phyloP scores from a whole-genome alignment of 2,113 vertebrate species.

The Microtus richardsoni region DNA sequence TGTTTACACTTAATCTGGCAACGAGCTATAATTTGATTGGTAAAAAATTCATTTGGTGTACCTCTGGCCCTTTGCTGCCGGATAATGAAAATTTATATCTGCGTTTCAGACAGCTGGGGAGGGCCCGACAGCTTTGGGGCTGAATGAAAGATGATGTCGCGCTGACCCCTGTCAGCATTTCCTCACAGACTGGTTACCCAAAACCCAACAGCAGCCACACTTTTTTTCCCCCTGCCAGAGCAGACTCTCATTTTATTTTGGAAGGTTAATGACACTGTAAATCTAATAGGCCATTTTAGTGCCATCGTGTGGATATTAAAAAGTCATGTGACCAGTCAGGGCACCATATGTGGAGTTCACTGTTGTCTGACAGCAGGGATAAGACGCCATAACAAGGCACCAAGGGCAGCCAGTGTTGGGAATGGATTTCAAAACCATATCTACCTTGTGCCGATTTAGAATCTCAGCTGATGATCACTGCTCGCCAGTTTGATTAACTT shows the following conservation, averaged over 20 bases:
- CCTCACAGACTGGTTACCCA: slow-evolving; percentile 90
- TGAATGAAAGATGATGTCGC: slow-evolving; percentile 94
- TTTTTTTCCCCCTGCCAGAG: slow-evolving; percentile 75
- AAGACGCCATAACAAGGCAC: slow-evolving; percentile 75
- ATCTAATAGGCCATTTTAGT: slow-evolving; percentile 92
- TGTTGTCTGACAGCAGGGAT: slow-evolving; percentile 79
- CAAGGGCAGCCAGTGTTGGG: slow-evolving; percentile 81
- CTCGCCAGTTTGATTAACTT: slow-evolving; percentile 76
- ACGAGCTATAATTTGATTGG: slow-evolving; percentile 93
- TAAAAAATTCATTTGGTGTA: slow-evolving; percentile 93
- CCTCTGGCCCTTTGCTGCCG: slow-evolving; percentile 92
- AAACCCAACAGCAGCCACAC: slow-evolving; percentile 89
- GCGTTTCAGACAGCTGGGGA: slow-evolving; percentile 91
- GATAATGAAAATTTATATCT: slow-evolving; percentile 95
- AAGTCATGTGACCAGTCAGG: slow-evolving; percentile 86
- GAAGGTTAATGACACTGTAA: slow-evolving; percentile 91
- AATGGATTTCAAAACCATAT: slow-evolving; percentile 84
- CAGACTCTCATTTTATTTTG: slow-evolving; percentile 87
- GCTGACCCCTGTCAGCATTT: slow-evolving; percentile 94
- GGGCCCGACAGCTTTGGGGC: slow-evolving; percentile 93
- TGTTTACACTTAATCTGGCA: slow-evolving; percentile 91
- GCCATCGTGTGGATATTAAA: slow-evolving; percentile 90
- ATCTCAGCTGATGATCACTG: slow-evolving; percentile 81
- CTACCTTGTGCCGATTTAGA: slow-evolving; percentile 86
- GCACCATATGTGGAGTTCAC: slow-evolving; percentile 84